These are phyloP conservation scores for Tiliacea aurago DNA, from an alignment of 2,888 invertebrate species.

Conservation along the genomic window DNA sequence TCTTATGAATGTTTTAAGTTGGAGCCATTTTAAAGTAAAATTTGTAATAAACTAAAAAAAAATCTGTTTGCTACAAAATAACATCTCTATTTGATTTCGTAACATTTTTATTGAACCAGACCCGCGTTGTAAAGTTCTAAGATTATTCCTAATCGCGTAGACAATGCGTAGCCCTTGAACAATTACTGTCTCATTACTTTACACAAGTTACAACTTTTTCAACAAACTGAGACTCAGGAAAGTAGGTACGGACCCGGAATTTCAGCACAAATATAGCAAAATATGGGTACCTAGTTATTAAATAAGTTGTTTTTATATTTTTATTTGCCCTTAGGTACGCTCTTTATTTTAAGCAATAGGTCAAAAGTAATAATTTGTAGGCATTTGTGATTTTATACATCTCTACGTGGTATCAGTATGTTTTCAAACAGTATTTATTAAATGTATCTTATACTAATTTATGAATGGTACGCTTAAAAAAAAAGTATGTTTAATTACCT, in stretches of 20 bases:
- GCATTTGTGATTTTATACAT: background rate
- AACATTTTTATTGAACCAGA: background rate
- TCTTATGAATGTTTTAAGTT: background rate
- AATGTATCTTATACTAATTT: no score
- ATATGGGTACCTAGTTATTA: background rate
- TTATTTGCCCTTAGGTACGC: background rate
- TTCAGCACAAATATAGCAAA: conserved; percentile 7
- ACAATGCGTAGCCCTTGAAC: background rate
- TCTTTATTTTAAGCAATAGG: background rate
- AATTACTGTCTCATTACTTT: background rate
- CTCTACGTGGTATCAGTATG: background rate
- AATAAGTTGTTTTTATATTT: background rate
- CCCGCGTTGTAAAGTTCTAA: background rate
- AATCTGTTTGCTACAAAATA: background rate
- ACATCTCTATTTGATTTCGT: background rate
- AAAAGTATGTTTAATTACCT: no score
- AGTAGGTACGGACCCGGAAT: background rate
- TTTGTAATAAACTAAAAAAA: no score
- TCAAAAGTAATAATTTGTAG: background rate
- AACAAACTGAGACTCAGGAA: no score
- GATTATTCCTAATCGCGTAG: background rate
- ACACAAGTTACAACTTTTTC: no score
- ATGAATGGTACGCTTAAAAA: no score
- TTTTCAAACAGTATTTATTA: background rate
- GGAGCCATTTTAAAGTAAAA: background rate